A percentile compares a stretch with the other conserved stretches of the same genome.
Evolutionary conservation across 1,140 invertebrate species (phyloP).

Genomic region (Tetramorium alpestre): DNA sequence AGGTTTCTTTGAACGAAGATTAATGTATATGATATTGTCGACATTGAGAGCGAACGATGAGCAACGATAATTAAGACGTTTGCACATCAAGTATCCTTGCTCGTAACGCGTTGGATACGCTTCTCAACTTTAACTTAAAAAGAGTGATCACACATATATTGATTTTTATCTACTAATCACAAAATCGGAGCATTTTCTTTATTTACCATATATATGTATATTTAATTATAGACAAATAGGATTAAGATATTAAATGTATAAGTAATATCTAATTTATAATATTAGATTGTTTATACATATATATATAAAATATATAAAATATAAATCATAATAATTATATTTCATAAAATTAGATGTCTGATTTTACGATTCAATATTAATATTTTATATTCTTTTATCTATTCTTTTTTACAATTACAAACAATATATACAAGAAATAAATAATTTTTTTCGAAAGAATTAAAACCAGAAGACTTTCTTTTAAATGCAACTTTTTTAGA

Average conservation of each 20-base stretch:
- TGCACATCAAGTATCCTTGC: conserved; percentile 6
- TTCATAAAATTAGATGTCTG: not conserved
- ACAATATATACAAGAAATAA: not conserved
- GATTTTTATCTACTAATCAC: not conserved
- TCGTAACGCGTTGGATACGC: not conserved
- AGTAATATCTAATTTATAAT: not conserved
- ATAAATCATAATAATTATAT: not conserved
- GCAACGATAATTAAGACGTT: conserved; percentile 32
- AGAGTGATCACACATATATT: not conserved
- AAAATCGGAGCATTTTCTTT: not conserved
- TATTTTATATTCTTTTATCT: not conserved
- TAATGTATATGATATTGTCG: not conserved
- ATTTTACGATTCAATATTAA: not conserved
- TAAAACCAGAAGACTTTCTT: not conserved
- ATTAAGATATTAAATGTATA: not conserved
- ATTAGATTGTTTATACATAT: not conserved
- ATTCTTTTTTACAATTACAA: not conserved
- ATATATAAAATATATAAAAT: too few species aligned
- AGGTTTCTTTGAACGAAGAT: not conserved
- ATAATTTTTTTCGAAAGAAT: too few species aligned
- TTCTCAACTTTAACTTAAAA: conserved; percentile 24
- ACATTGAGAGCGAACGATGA: conserved; percentile 6
- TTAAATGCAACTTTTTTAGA: not conserved
- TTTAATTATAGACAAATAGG: not conserved
- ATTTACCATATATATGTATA: not conserved